A percentile compares a stretch with the other conserved stretches of the same genome.
phyloP scores from a whole-genome alignment of 2,113 vertebrate species.

The Chrysemys picta region DNA sequence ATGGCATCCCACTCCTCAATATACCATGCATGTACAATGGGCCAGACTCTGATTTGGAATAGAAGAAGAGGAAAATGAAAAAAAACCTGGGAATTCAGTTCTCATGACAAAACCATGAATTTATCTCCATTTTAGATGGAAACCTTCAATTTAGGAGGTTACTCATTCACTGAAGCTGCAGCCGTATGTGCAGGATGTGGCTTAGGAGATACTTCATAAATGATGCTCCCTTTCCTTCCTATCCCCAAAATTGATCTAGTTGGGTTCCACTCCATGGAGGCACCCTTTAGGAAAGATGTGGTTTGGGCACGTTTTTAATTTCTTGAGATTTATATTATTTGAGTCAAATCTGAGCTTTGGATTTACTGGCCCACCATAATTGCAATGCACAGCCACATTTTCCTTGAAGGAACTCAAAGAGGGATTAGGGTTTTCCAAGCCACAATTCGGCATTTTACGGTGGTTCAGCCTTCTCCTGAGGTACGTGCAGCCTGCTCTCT shows the following conservation, averaged over 20 bases:
- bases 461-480: background rate
- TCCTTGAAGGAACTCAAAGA: background rate
- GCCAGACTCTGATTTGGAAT: background rate
- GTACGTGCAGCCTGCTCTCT: background rate
- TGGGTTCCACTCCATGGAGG: accelerated
- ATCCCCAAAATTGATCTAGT: background rate
- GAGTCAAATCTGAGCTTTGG: background rate
- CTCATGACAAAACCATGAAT: background rate
- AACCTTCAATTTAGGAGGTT: background rate
- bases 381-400: background rate
- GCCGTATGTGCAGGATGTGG: background rate
- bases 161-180: background rate
- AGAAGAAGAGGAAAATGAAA: accelerated
- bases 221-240: background rate
- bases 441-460: background rate
- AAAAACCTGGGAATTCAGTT: background rate
- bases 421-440: background rate
- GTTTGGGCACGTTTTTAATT: background rate
- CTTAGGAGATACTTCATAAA: background rate
- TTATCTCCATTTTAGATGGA: background rate
- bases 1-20: background rate
- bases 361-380: background rate
- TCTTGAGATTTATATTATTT: background rate
- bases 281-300: background rate
- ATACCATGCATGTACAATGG: background rate